A percentile compares a stretch with the other conserved stretches of the same genome.
phyloP scores from a whole-genome alignment of 1,140 invertebrate species.

The Apis laboriosa region DNA sequence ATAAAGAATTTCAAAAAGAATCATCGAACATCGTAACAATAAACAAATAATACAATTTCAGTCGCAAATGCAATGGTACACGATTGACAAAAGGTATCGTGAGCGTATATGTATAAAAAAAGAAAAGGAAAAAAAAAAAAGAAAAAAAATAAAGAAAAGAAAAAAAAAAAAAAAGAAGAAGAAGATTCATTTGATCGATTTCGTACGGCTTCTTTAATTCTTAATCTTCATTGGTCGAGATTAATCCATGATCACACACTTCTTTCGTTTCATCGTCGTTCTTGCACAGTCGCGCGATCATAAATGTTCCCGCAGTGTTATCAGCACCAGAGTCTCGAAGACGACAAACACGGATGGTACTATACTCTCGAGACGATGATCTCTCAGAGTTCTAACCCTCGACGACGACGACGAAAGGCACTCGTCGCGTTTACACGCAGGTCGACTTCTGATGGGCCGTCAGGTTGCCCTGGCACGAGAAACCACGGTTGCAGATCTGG shows the following conservation, averaged over 20 bases:
- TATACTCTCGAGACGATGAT: too few species aligned
- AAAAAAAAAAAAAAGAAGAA: too few species aligned
- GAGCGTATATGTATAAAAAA: neutral
- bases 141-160: neutral
- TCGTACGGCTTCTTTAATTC: neutral
- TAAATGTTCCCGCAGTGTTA: too few species aligned
- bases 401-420: neutral
- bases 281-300: too few species aligned
- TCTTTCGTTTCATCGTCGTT: neutral
- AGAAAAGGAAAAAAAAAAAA: neutral
- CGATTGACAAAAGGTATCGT: neutral
- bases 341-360: too few species aligned
- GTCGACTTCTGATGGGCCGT: conserved; percentile 80
- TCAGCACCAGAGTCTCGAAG: neutral
- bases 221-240: too few species aligned
- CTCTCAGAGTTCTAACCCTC: too few species aligned
- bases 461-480: conserved; percentile 80
- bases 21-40: conserved; percentile 1
- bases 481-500: conserved; percentile 79
- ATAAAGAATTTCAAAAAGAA: neutral
- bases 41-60: conserved; percentile 11
- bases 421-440: conserved; percentile 69
- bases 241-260: neutral
- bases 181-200: neutral
- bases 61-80: neutral